phyloP scores from a whole-genome alignment of 2,888 invertebrate species.

The Capitulum mitella region DNA sequence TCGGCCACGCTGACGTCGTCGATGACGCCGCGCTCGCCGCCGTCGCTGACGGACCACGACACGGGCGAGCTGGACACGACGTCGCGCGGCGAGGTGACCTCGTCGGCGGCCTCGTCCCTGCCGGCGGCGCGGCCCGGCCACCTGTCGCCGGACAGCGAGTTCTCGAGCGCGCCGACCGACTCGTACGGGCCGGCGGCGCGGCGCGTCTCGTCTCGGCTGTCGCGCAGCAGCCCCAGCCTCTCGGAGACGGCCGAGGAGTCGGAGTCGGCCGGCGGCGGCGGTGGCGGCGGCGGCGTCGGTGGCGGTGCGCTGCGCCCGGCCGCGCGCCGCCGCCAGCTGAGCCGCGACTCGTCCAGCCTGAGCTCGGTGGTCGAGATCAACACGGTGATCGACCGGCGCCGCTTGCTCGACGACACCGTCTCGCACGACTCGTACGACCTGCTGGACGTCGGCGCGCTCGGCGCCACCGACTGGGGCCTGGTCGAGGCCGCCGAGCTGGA shows the following conservation, averaged over 20 bases:
- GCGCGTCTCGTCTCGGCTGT: neutral
- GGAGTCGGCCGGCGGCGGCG: neutral
- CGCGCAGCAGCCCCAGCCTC: conserved; percentile 19
- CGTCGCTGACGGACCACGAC: conserved; percentile 35
- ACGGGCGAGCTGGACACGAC: conserved; percentile 33
- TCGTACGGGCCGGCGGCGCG: neutral
- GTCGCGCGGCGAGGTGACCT: conserved; percentile 24
- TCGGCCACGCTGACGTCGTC: conserved; percentile 53
- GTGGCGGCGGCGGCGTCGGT: no score
- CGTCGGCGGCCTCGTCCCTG: neutral
- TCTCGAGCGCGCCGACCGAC: conserved; percentile 22
- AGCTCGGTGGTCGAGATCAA: conserved; percentile 20
- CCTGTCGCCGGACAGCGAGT: conserved; percentile 13
- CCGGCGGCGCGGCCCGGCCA: neutral
- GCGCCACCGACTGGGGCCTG: conserved; percentile 12
- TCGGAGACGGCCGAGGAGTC: conserved; percentile 39
- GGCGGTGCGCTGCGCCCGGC: neutral
- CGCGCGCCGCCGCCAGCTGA: conserved; percentile 41
- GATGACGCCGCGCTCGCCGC: conserved; percentile 43
- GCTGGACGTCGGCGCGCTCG: conserved; percentile 30
- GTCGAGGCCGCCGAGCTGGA: neutral
- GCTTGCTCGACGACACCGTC: conserved; percentile 33
- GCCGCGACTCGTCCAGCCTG: conserved; percentile 37
- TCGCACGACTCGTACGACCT: conserved; percentile 37
- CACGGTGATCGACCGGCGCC: conserved; percentile 37